phyloP scores from a whole-genome alignment of 23 tunicate genomes.

The Trididemnum miniatum region DNA sequence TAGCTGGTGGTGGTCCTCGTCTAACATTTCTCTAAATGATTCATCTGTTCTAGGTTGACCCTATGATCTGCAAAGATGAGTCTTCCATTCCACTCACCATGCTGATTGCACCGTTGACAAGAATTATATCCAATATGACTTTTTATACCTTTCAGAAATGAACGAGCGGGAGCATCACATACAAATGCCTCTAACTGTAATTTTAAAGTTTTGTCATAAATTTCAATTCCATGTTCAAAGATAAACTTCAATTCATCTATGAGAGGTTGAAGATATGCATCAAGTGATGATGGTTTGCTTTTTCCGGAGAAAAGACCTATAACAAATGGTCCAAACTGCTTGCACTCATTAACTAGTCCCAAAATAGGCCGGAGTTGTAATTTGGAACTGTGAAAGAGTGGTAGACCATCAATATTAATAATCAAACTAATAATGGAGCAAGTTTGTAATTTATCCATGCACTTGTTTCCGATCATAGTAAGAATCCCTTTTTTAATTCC shows the following conservation, averaged over 20 bases:
- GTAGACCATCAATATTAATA: conserved; percentile 53
- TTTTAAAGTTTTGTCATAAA: background rate
- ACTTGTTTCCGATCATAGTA: background rate
- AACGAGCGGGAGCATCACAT: conserved; percentile 62
- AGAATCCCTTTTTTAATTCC: conserved; percentile 20
- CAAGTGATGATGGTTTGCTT: conserved; percentile 10
- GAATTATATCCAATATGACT: conserved; percentile 39
- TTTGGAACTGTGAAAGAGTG: conserved; percentile 38
- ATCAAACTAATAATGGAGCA: background rate
- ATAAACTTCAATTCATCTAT: conserved; percentile 5
- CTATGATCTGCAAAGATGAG: conserved; percentile 16
- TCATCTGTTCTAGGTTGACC: conserved; percentile 24
- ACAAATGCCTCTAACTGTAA: conserved; percentile 22
- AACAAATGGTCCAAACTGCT: conserved; percentile 11
- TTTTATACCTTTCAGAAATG: conserved; percentile 44
- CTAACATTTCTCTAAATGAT: conserved; percentile 7
- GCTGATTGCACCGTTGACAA: conserved; percentile 32
- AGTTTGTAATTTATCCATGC: background rate
- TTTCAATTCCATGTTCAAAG: conserved; percentile 5
- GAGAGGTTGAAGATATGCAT: background rate
- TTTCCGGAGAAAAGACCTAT: conserved; percentile 7
- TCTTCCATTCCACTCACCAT: conserved; percentile 40
- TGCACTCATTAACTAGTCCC: background rate
- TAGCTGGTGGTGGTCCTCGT: conserved; percentile 33
- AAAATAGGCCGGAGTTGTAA: conserved; percentile 43